Evolutionary conservation across 2,888 invertebrate species (phyloP).

Genomic region (Lepidocyrtinus sp.): DNA sequence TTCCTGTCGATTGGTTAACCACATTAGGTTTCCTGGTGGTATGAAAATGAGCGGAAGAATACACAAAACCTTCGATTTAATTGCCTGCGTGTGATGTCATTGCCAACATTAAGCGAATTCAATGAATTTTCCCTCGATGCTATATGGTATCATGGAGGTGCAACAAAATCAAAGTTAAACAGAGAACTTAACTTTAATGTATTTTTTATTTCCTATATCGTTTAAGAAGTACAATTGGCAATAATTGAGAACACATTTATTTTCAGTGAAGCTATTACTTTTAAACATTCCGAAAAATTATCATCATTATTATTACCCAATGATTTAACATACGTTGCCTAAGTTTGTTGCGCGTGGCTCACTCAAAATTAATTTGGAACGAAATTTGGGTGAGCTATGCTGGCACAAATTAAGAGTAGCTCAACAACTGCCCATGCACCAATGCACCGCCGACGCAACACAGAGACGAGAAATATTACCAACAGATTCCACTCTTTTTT

Average conservation of each 20-base stretch:
- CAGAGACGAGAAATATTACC: too few relatives aligned
- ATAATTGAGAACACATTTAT: too few relatives aligned
- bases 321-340: not conserved
- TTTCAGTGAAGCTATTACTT: not conserved
- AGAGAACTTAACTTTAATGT: too few relatives aligned
- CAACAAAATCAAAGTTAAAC: too few relatives aligned
- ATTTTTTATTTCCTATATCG: too few relatives aligned
- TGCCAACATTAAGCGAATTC: not conserved
- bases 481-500: too few relatives aligned
- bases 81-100: not conserved
- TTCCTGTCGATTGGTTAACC: not conserved
- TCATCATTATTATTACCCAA: constrained; percentile 5
- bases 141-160: too few relatives aligned
- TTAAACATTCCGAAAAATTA: not conserved
- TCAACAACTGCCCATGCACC: too few relatives aligned
- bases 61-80: constrained; percentile 14
- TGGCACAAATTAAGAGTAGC: not conserved
- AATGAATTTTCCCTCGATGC: too few relatives aligned
- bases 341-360: not conserved
- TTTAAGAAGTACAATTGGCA: too few relatives aligned
- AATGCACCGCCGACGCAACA: too few relatives aligned
- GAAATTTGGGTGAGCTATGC: constrained; percentile 12
- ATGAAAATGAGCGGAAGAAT: constrained; percentile 14
- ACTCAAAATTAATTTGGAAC: not conserved
- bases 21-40: too few relatives aligned